Evolutionary conservation across 2,797 vertebrate species (phyloP).

Genomic region (Malurus leucopterus): DNA sequence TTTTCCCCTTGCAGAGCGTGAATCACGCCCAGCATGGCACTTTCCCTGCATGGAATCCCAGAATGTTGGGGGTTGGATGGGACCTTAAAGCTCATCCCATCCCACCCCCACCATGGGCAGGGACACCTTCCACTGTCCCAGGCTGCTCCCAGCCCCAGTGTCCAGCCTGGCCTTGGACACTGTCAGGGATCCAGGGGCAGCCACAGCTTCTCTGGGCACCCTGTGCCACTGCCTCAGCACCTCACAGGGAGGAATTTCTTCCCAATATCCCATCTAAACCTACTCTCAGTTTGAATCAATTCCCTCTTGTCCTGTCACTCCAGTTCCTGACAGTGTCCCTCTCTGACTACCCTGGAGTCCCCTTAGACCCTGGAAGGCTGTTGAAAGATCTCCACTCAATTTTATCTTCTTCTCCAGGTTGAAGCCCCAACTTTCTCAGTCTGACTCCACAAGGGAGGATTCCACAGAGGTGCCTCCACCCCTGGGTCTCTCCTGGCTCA

Average conservation of each 20-base stretch:
- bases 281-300: background rate
- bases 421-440: background rate
- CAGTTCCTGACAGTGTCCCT: background rate
- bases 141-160: fast-evolving
- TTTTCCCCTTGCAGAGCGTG: background rate
- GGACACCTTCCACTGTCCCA: fast-evolving
- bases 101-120: background rate
- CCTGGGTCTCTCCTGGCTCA: background rate
- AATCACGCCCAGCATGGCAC: background rate
- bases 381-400: background rate
- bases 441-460: background rate
- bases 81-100: background rate
- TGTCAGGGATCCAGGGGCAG: background rate
- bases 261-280: background rate
- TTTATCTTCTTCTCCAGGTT: background rate
- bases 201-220: background rate
- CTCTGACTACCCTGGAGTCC: background rate
- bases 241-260: background rate
- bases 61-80: background rate
- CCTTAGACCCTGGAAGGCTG: background rate
- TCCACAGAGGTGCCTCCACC: background rate
- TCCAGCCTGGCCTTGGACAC: background rate
- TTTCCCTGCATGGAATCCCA: background rate
- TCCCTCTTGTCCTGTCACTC: background rate
- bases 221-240: fast-evolving